Base-by-base conservation (phyloP, 2,797 vertebrate species). In the Echiichthys vipera region DNA sequence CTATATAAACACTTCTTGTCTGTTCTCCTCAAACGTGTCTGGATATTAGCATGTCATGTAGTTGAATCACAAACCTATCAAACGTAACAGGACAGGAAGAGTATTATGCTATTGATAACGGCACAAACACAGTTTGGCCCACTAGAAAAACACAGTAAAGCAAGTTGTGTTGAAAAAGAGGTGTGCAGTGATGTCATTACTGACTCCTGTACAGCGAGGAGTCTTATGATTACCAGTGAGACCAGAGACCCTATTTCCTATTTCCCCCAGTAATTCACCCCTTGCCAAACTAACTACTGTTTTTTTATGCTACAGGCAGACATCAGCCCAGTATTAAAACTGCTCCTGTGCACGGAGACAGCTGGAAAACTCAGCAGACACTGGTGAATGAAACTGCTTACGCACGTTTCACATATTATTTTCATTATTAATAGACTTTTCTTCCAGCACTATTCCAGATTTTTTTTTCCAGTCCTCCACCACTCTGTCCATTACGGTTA, bases 251-350 rank as follows among this genome's bases (percentile, higher is more conserved):
- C 29, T 12, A 40, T 34, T 40, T 56, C 20, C 55, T 67, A 9
- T 61, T 40, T 63, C 49, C 77, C n/a, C 13, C 42, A 50, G 58
- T 77, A 57, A 80, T 69, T 77, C 20, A 25, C 7, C 29, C 30
- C 11, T 57, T 11, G 30, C 15, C 56, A 55, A 36, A 32, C 53
- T 65, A 83, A 77, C 24, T 39, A 47, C 42, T 63, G 77, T 68
- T 75, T 73, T 61, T 56, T 53, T 20, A 2, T 9, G 9, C 30
- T 45, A 0, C 2, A 7, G 25, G 42, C 32, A 61, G 25, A 46
- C 32, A 61, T 34, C 24, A 42, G 3, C 47, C 37, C 36, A 32
- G 17, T 45, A 46, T 65, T 45, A 36, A 12, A 46, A 7, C 30
- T 40, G 43, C 49, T 22, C 5, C 53, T 65, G 57, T 45, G 11